phyloP scores from a whole-genome alignment of 2,113 vertebrate species.

The Benitochromis conjunctus region DNA sequence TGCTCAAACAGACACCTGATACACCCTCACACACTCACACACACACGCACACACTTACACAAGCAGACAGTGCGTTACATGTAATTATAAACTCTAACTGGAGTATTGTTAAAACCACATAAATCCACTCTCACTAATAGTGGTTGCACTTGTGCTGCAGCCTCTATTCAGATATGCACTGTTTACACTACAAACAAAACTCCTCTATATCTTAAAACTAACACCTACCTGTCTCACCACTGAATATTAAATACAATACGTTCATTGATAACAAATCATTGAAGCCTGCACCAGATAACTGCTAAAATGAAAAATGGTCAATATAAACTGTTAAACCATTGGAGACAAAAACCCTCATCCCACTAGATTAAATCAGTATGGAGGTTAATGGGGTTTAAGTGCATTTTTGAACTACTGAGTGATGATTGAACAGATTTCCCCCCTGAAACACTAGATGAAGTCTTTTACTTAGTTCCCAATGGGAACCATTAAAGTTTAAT shows the following conservation, averaged over 20 bases:
- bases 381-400: neutral
- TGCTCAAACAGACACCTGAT: neutral
- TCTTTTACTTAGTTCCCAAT: neutral
- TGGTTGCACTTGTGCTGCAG: neutral
- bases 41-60: neutral
- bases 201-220: neutral
- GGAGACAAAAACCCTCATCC: neutral
- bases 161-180: neutral
- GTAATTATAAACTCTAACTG: neutral
- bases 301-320: neutral
- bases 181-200: neutral
- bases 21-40: neutral
- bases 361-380: neutral
- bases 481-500: constrained; percentile 6
- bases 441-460: neutral
- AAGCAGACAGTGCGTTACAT: neutral
- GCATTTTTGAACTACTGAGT: neutral
- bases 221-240: neutral
- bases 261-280: neutral
- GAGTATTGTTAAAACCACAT: neutral
- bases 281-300: neutral
- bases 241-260: neutral
- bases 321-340: neutral
- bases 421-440: neutral
- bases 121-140: neutral